These are phyloP conservation scores for Karalla daura DNA, from an alignment of 2,797 vertebrate genomes.

Conservation along the genomic window DNA sequence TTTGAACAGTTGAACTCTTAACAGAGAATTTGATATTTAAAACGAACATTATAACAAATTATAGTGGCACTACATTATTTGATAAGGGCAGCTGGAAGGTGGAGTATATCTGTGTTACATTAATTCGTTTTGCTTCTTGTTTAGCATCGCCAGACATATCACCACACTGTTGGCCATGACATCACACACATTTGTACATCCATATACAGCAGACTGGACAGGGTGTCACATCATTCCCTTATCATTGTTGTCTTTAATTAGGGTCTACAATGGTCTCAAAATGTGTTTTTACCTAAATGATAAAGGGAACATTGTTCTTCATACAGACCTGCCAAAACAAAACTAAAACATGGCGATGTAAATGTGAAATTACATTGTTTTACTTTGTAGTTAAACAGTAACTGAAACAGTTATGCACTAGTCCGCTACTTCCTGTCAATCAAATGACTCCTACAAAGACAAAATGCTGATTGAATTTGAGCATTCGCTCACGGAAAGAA, in stretches of 20 bases:
- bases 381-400: constrained; percentile 27
- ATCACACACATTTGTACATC: neutral
- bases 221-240: constrained; percentile 55
- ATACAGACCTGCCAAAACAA: constrained; percentile 28
- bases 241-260: constrained; percentile 71
- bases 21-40: neutral
- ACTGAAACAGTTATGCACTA: constrained; percentile 4
- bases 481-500: neutral
- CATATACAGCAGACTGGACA: constrained; percentile 33
- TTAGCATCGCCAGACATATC: constrained; percentile 20
- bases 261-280: constrained; percentile 43
- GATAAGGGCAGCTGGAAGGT: constrained; percentile 24
- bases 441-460: constrained; percentile 12
- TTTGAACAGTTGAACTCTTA: neutral
- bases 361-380: constrained; percentile 33
- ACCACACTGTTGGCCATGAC: neutral
- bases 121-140: constrained; percentile 44
- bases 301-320: constrained; percentile 51
- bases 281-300: constrained; percentile 62
- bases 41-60: constrained; percentile 2
- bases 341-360: constrained; percentile 28
- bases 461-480: neutral
- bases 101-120: constrained; percentile 25
- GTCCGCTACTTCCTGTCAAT: constrained; percentile 30
- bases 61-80: constrained; percentile 25